These are phyloP conservation scores for Alentia gelatinosa DNA, from an alignment of 2,888 invertebrate species.

Conservation along the genomic window DNA sequence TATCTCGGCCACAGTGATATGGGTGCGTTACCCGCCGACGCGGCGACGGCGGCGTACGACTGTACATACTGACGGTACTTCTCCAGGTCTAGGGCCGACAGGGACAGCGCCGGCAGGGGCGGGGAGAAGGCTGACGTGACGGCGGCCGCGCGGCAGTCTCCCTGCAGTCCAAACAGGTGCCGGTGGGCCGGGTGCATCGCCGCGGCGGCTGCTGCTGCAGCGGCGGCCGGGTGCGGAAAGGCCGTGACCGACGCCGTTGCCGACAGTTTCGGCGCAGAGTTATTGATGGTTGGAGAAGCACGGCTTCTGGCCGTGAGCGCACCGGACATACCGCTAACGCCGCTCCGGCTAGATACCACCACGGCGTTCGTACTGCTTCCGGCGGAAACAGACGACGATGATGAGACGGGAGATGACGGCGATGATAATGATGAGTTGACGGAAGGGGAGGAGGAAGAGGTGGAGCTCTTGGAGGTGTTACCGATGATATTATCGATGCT, in stretches of 20 bases:
- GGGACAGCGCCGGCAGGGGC: conserved; percentile 61
- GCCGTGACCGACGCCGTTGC: conserved; percentile 51
- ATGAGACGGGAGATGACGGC: conserved; percentile 67
- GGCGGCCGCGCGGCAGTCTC: conserved; percentile 15
- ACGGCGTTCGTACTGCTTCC: conserved; percentile 63
- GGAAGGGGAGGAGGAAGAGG: conserved; percentile 70
- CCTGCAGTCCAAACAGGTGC: background rate
- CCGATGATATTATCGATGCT: conserved; percentile 84
- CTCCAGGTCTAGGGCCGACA: conserved; percentile 75
- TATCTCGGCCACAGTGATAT: conserved; percentile 36
- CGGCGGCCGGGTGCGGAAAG: conserved; percentile 58
- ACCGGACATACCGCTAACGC: background rate
- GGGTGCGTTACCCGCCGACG: background rate
- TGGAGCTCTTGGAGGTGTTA: conserved; percentile 58
- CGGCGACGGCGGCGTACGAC: conserved; percentile 67
- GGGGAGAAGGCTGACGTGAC: conserved; percentile 43
- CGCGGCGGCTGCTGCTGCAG: background rate
- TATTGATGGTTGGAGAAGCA: background rate
- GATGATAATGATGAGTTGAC: conserved; percentile 70
- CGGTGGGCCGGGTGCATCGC: conserved; percentile 47
- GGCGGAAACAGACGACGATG: conserved; percentile 64
- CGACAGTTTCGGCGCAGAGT: conserved; percentile 5
- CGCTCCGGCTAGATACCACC: background rate
- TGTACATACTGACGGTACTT: conserved; percentile 77
- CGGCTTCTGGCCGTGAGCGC: background rate